These are phyloP conservation scores for Coluber constrictor DNA, from an alignment of 2,797 vertebrate species.

Conservation along the genomic window DNA sequence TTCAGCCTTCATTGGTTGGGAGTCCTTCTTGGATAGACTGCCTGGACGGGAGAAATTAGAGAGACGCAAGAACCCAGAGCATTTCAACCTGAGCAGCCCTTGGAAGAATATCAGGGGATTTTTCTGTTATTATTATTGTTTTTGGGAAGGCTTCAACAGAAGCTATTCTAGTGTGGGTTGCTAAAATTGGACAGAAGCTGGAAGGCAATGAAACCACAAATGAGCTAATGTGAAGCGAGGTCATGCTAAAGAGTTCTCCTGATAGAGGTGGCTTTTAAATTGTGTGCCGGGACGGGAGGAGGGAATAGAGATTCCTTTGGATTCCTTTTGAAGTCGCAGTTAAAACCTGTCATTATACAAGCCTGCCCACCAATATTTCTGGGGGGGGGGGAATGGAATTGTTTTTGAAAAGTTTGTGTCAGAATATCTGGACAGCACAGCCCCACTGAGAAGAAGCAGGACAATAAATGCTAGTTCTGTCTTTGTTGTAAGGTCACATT, in stretches of 20 bases:
- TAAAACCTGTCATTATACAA: neutral
- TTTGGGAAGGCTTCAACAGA: conserved; percentile 23
- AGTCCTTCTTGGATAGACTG: neutral
- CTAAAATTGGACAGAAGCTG: conserved; percentile 45
- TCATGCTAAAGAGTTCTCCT: neutral
- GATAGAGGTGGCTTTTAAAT: neutral
- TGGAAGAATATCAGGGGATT: neutral
- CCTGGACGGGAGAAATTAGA: conserved; percentile 10
- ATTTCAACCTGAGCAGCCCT: conserved; percentile 8
- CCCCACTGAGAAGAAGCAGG: neutral
- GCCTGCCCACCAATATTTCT: neutral
- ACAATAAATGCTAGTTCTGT: neutral
- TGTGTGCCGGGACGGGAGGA: neutral
- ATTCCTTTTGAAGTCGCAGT: neutral
- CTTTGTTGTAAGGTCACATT: neutral
- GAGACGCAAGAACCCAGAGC: conserved; percentile 2
- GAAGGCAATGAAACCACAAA: conserved; percentile 2
- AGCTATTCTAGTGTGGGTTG: conserved; percentile 13
- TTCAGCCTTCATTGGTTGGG: conserved; percentile 2
- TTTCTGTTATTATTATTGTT: neutral
- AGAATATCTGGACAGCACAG: neutral
- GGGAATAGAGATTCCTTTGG: neutral
- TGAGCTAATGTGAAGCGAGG: neutral
- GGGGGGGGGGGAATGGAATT: neutral
- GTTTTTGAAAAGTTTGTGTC: neutral